Conservation (phyloP, 2,888 invertebrate genomes). For the Melanargia galathea region DNA sequence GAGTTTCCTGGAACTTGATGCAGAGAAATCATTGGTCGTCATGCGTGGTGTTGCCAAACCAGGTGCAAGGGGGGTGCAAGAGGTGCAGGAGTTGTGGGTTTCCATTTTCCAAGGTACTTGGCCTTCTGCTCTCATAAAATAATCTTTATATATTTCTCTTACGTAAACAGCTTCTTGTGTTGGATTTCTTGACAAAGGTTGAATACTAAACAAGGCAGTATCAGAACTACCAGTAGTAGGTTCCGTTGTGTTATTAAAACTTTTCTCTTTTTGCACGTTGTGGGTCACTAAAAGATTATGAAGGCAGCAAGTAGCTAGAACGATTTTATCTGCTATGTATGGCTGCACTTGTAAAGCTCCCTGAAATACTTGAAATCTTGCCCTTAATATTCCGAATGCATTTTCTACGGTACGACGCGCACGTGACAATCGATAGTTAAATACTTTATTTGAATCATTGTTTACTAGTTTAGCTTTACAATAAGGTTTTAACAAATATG, state of each 20-base stretch:
- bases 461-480: slow-evolving; percentile 40
- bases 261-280: neutral
- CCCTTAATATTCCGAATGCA: slow-evolving; percentile 40
- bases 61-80: too few species aligned
- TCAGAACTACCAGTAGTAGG: neutral
- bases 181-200: neutral
- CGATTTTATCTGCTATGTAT: slow-evolving; percentile 27
- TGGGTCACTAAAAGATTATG: neutral
- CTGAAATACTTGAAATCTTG: slow-evolving; percentile 40
- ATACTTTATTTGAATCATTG: slow-evolving; percentile 39
- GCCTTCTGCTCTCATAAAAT: slow-evolving; percentile 1
- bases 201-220: neutral
- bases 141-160: neutral
- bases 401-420: too few species aligned
- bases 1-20: too few species aligned
- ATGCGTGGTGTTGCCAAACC: too few species aligned
- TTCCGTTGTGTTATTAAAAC: neutral
- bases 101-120: slow-evolving; percentile 7
- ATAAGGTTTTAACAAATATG: too few species aligned
- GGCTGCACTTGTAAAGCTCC: slow-evolving; percentile 38
- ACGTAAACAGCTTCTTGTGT: neutral
- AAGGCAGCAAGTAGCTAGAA: neutral
- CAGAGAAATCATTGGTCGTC: too few species aligned
- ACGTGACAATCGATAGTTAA: slow-evolving; percentile 42
- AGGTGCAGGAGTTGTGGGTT: too few species aligned